phyloP scores from a whole-genome alignment of 2,797 vertebrate genomes.

The Notolepis coatsorum region DNA sequence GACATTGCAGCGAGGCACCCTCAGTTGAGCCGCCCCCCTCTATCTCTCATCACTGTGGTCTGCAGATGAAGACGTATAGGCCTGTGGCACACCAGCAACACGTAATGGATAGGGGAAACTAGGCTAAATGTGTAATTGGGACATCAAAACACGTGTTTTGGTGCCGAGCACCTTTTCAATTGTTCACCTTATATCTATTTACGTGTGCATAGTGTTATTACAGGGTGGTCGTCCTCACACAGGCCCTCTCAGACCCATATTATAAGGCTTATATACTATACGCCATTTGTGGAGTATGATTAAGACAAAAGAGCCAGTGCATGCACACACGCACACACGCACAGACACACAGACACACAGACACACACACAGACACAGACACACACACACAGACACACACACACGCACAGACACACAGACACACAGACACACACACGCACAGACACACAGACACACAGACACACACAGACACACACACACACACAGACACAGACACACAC shows the following conservation, averaged over 20 bases:
- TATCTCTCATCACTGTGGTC: constrained; percentile 55
- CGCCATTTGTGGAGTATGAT: constrained; percentile 37
- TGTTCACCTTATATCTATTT: constrained; percentile 49
- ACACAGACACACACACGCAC: constrained; percentile 28
- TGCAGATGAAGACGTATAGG: constrained; percentile 63
- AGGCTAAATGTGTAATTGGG: constrained; percentile 64
- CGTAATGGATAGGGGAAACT: constrained; percentile 50
- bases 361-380: too few species aligned
- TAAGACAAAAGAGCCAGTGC: constrained; percentile 25
- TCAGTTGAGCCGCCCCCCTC: constrained; percentile 33
- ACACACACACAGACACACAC: constrained; percentile 31
- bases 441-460: constrained; percentile 47
- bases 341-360: constrained; percentile 47
- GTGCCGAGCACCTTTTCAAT: constrained; percentile 33
- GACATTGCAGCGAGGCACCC: constrained; percentile 30
- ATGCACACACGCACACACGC: constrained; percentile 24
- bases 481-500: too few species aligned
- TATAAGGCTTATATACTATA: constrained; percentile 15
- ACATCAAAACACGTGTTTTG: constrained; percentile 54
- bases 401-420: constrained; percentile 44
- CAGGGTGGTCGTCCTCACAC: constrained; percentile 18
- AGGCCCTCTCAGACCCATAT: constrained; percentile 15
- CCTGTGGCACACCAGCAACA: constrained; percentile 63
- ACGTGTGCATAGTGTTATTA: constrained; percentile 42
- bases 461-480: constrained; percentile 18